Evolutionary conservation across 1,140 invertebrate genomes (phyloP).

Genomic region (Dufourea novaeangliae): DNA sequence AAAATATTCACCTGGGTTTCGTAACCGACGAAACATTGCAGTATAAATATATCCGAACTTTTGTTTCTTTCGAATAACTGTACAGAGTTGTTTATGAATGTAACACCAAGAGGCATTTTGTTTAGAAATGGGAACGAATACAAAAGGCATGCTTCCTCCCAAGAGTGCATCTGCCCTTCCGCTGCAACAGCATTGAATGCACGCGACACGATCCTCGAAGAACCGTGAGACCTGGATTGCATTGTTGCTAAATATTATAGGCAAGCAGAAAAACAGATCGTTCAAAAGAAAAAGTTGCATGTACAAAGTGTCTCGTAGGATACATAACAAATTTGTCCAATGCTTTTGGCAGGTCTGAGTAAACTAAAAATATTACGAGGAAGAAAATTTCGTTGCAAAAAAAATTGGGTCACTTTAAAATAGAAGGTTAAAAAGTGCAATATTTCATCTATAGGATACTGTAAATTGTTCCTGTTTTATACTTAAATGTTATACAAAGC

Average conservation of each 20-base stretch:
- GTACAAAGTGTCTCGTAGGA: too few relatives aligned
- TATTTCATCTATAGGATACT: too few relatives aligned
- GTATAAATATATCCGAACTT: background rate
- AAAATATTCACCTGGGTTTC: too few relatives aligned
- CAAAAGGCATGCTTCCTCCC: conserved; percentile 46
- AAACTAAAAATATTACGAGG: too few relatives aligned
- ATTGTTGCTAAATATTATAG: conserved; percentile 3
- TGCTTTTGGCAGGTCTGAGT: too few relatives aligned
- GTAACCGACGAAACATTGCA: too few relatives aligned
- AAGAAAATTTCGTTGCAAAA: too few relatives aligned
- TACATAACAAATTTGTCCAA: too few relatives aligned
- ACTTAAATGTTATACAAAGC: too few relatives aligned
- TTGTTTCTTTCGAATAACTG: background rate
- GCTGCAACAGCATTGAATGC: conserved; percentile 50
- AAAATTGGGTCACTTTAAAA: too few relatives aligned
- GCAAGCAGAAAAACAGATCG: background rate
- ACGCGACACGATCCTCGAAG: conserved; percentile 33
- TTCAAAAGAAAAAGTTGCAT: background rate
- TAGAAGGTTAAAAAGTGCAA: too few relatives aligned
- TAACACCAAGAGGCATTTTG: conserved; percentile 47
- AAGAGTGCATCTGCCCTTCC: conserved; percentile 55
- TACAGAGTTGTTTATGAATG: conserved; percentile 32
- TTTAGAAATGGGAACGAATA: conserved; percentile 50
- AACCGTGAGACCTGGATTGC: conserved; percentile 26
- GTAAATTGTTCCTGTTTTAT: too few relatives aligned